Evolutionary conservation across 2,888 invertebrate species (phyloP).

Genomic region (Pegoplata infirma): DNA sequence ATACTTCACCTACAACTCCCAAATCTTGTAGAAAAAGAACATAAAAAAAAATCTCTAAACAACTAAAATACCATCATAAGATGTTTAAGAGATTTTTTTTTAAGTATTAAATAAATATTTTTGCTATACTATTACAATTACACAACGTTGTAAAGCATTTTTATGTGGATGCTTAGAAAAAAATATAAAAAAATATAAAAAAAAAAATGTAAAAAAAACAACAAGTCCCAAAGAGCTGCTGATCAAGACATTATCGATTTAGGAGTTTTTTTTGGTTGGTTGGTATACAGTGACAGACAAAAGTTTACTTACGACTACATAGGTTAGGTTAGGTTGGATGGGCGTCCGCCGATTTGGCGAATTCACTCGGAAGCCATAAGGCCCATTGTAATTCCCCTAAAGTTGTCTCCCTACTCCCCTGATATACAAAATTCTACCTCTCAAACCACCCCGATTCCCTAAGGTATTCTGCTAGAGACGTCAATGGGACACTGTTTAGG

Average conservation of each 20-base stretch:
- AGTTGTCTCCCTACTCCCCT: too few species aligned
- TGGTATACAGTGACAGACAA: too few species aligned
- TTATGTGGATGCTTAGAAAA: conserved; percentile 64
- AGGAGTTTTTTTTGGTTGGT: conserved; percentile 30
- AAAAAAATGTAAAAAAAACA: conserved; percentile 16
- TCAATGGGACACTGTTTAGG: too few species aligned
- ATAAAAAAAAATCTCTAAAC: conserved; percentile 34
- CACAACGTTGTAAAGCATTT: conserved; percentile 38
- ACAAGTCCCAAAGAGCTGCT: conserved; percentile 53
- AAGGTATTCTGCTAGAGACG: too few species aligned
- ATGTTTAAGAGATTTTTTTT: conserved; percentile 13
- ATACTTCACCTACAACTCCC: conserved; percentile 60
- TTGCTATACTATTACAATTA: conserved; percentile 75
- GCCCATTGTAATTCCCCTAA: too few species aligned
- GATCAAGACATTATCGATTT: conserved; percentile 76
- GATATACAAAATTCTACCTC: too few species aligned
- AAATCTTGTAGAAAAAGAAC: conserved; percentile 39
- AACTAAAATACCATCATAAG: conserved; percentile 10
- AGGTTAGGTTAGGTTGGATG: too few species aligned
- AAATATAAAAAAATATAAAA: too few species aligned
- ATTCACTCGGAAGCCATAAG: too few species aligned
- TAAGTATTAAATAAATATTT: conserved; percentile 56
- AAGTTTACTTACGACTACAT: too few species aligned
- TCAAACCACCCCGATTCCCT: too few species aligned
- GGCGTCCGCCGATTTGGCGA: too few species aligned